Base-by-base conservation (phyloP, 2,888 invertebrate species). In the Stenoptilia bipunctidactyla region DNA sequence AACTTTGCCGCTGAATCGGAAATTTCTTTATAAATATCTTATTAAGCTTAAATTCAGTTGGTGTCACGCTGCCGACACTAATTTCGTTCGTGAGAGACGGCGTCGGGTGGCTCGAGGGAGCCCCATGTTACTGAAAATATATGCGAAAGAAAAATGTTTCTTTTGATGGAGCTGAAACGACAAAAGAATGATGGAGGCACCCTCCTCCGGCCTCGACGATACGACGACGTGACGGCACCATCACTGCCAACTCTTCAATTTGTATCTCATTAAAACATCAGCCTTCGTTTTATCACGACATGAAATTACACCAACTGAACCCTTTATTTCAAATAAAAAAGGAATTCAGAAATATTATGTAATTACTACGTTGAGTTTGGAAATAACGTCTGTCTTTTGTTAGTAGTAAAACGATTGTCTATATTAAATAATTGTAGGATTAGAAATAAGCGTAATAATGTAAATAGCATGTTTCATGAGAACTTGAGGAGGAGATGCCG, bases 1-100 rank as follows among this genome's bases (percentile, higher is more conserved):
- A 83, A 83, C 80, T 83, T 82, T 80, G 74, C 79, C 67, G 74
- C 72, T 79, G 82, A 83, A 83, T 83, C 67, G 77, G 77, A 80
- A 79, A 82, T 77, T 74, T 80, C 83, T 80, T 80, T 80, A 83
- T 83, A 83, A 83, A 83, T 83, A 82, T 79, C 74, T 80, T 82
- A 83, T 80, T 77, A 80, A 58, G 82, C 72, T 80, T 74, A 80
- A 82, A 82, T 76, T 82, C 76, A 72, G 79, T 83, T 74, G 80
- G 77, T 82, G 82, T 82, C 82, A 79, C 76, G 75, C 69, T 75
- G 82, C 82, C 72, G 82, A 83, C 82, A 79, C 79, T 82, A 83
- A 83, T 82, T 76, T 82, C 72, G 77, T 82, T 76, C 72, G 70
- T 70, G 70, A 80, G 66, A 74, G 80, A 77, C 79, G 77, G 67